These are phyloP conservation scores for Ectemnius continuus DNA, from an alignment of 2,888 invertebrate genomes.

Conservation along the genomic window DNA sequence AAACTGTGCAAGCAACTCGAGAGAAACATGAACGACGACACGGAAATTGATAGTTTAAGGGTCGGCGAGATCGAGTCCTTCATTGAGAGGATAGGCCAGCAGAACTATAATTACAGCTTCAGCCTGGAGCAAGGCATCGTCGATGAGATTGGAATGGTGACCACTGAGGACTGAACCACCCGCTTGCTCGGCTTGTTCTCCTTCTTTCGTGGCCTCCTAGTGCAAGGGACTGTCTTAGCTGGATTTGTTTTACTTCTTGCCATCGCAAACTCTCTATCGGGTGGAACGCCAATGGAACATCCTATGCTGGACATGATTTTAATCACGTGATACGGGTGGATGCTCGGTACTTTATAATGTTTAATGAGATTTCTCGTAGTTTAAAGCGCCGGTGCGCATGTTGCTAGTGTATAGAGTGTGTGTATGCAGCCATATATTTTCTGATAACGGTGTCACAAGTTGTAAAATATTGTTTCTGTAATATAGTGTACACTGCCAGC, in stretches of 20 bases:
- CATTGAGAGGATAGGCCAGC: conserved; percentile 78
- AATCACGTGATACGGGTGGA: neutral
- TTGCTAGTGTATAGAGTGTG: too few species aligned
- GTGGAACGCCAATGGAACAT: too few species aligned
- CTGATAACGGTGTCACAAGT: neutral
- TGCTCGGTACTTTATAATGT: neutral
- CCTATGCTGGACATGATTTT: too few species aligned
- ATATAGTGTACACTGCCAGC: neutral
- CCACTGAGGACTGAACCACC: too few species aligned
- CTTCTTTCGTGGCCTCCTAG: too few species aligned
- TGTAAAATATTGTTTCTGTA: conserved; percentile 4
- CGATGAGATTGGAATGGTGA: conserved; percentile 75
- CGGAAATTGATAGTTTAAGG: conserved; percentile 77
- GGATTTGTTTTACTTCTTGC: too few species aligned
- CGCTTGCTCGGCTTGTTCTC: too few species aligned
- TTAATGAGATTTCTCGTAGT: too few species aligned
- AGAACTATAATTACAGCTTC: conserved; percentile 80
- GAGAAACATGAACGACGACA: conserved; percentile 78
- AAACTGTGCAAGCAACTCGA: conserved; percentile 79
- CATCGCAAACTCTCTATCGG: too few species aligned
- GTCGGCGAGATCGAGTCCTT: conserved; percentile 80
- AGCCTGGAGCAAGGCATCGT: conserved; percentile 80
- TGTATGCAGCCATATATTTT: too few species aligned
- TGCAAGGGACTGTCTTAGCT: too few species aligned
- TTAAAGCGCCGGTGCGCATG: too few species aligned